phyloP scores from a whole-genome alignment of 92 coral and sea anemone genomes.

The Bergia sp. region DNA sequence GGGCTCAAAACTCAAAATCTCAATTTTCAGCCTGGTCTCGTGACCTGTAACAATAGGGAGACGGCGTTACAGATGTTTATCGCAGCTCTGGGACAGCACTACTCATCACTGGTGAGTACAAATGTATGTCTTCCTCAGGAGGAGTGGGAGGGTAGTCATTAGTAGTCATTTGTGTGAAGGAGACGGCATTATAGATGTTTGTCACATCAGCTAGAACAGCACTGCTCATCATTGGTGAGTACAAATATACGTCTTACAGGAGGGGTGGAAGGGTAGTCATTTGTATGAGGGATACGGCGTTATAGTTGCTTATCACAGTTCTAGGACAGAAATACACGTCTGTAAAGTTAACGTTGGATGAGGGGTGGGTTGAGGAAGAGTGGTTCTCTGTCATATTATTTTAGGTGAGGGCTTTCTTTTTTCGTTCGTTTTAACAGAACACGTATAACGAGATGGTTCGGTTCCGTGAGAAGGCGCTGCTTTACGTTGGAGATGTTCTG shows the following conservation, averaged over 20 bases:
- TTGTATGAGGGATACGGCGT: constrained; percentile 1
- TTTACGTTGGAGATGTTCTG: constrained; percentile 84
- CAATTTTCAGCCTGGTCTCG: constrained; percentile 69
- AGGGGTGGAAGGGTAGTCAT: neutral
- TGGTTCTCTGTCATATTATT: neutral
- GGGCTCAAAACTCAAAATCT: neutral
- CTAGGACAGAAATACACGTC: constrained; percentile 6
- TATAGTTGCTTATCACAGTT: neutral
- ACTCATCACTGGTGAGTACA: constrained; percentile 73
- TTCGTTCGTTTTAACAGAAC: constrained; percentile 51
- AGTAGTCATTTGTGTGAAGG: neutral
- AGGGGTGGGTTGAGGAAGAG: neutral
- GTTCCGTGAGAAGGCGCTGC: constrained; percentile 82
- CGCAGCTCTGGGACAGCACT: constrained; percentile 66
- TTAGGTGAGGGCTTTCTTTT: neutral
- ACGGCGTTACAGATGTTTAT: constrained; percentile 81
- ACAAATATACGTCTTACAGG: neutral
- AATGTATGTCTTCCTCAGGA: neutral
- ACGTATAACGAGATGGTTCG: constrained; percentile 75
- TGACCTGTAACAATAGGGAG: constrained; percentile 81
- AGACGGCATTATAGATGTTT: constrained; percentile 44
- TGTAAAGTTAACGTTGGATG: neutral
- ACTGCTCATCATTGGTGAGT: constrained; percentile 76
- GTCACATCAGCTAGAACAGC: constrained; percentile 66
- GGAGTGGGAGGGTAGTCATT: neutral